Evolutionary conservation across 1,140 invertebrate genomes (phyloP), one percentile per base, ranked within the genome.

Genomic region (Drosophila paulistorum): DNA sequence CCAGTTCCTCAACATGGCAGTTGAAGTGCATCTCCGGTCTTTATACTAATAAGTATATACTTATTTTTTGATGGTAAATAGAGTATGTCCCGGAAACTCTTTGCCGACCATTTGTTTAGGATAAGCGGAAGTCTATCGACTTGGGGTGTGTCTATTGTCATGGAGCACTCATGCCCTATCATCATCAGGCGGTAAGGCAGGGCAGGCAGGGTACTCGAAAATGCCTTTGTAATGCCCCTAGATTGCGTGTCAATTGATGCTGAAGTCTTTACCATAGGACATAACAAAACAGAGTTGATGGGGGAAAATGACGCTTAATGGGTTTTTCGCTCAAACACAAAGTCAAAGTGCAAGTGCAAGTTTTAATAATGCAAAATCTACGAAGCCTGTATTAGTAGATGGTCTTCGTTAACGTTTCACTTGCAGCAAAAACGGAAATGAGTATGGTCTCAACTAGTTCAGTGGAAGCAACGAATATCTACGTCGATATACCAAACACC

Each of bases 1-100:
- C 67, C 64, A 65, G 61, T 82, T 71, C 66, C 71, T 74, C 66
- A 78, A 72, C 68, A 57, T 63, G n/a, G 17, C 57, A 60, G 48
- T 66, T 60, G 64, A 67, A 71, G 54, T 68, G 41, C 10, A 60
- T 17, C 33, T 70, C 48, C 55, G 57, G 17, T 51, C 45, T 51
- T 51, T 23, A 51, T 51, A 51, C 30, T 60, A 55, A 65, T 74
- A 65, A 23, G 20, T 23, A 51, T 51, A 51, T 51, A 20, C 20
- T 48, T 74, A 64, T 59, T 54, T 69, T 69, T 39, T 14, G 17
- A 65, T 39, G 51, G 65, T 57, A 77, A 64, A 54, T 70, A 57
- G 64, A 74, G 72, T 65, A 23, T 51, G 37, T 10, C 20, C 45
- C 45, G 17, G 20, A 51, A 9, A n/a, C 17, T 51, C 3, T 17